phyloP scores from a whole-genome alignment of 1,140 invertebrate genomes.

The Orussus abietinus region DNA sequence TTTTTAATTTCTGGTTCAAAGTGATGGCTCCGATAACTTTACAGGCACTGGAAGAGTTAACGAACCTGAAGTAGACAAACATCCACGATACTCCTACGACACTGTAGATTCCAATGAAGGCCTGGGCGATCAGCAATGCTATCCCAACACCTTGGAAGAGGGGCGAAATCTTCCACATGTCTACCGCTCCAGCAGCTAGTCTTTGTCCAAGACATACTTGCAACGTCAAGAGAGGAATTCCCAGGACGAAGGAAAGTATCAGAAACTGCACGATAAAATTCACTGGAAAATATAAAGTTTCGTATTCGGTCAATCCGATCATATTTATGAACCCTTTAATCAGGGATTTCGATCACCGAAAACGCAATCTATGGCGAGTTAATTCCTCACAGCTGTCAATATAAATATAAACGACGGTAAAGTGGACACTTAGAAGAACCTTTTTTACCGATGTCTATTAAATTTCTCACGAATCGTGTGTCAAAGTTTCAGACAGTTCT shows the following conservation, averaged over 20 bases:
- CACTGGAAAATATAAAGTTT: conserved; percentile 56
- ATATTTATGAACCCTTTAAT: no score
- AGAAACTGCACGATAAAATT: conserved; percentile 88
- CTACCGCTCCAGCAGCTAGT: conserved; percentile 76
- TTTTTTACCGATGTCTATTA: no score
- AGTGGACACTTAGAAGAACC: no score
- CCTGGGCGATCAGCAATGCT: conserved; percentile 73
- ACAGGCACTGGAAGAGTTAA: conserved; percentile 5
- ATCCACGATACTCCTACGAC: conserved; percentile 86
- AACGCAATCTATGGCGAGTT: no score
- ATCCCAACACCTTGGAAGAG: conserved; percentile 86
- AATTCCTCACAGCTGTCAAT: no score
- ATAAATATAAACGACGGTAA: no score
- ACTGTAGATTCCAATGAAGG: conserved; percentile 80
- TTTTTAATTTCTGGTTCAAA: no score
- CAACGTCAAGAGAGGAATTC: conserved; percentile 80
- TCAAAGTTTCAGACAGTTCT: no score
- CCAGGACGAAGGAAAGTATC: conserved; percentile 76
- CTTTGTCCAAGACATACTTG: conserved; percentile 83
- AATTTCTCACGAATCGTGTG: no score
- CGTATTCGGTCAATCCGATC: conserved; percentile 2
- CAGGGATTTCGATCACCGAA: no score
- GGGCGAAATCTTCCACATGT: conserved; percentile 91
- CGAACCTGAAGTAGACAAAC: conserved; percentile 71
- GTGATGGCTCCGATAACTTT: background rate